Evolutionary conservation across 2,888 invertebrate genomes (phyloP), one percentile per base, ranked within the genome.

Genomic region (Chromoteleia sp.): DNA sequence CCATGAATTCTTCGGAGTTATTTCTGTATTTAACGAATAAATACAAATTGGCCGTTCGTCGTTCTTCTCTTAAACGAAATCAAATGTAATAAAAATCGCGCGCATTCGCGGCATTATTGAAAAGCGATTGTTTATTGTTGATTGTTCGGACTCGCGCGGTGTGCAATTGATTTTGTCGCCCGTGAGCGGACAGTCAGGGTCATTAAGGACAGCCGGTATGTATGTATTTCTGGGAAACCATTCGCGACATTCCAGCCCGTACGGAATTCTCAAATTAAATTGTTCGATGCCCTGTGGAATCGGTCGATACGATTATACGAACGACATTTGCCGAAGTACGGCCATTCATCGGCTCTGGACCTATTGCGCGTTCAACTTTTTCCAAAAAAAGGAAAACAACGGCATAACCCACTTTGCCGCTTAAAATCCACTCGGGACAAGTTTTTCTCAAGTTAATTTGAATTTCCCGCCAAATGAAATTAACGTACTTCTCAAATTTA

Each of bases 191-290:
- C 84, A 80, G 77, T 79, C 79, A 70, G 77, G 77, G 83, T 84
- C 83, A 85, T 85, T 85, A 85, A 78, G 71, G 81, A 78, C 81
- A 77, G 70, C 65, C 76, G 78, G 81, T 84, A 83, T 82, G 81
- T 83, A 81, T 82, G 79, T 84, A 85, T 85, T 85, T 85, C 83
- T 76, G 84, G 84, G 81, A 83, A 82, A 82, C 65, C 77, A 81
- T 83, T 85, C 83, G 84, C 79, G 83, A 83, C 84, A 84, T 85
- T 85, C 86, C 76, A 75, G 65, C 39, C 80, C 77, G 81, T 78
- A 73, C 82, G 87, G 86, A 87, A 87, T 88, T 87, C 85, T 85
- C 86, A 87, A 88, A 88, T 87, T 87, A 86, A 87, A 88, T 88
- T 87, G 87, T 86, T 86, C 84, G 84, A 83, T 82, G 82, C 80